Evolutionary conservation across 2,113 vertebrate genomes (phyloP).

Genomic region (Patagioenas fasciata): DNA sequence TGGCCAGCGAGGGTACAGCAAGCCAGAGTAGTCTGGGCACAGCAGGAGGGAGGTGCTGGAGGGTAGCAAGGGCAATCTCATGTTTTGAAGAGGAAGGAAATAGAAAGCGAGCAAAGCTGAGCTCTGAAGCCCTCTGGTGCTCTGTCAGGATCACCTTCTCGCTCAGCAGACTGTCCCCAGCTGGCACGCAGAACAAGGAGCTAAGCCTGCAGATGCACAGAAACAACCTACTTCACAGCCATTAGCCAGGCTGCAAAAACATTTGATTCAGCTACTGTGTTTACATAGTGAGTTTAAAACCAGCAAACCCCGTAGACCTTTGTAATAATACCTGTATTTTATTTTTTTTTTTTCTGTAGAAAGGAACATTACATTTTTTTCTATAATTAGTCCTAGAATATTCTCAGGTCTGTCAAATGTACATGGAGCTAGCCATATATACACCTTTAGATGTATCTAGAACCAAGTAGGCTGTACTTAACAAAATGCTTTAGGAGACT

Average conservation of each 20-base stretch:
- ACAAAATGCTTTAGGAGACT: not conserved
- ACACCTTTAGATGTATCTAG: not conserved
- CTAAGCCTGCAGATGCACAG: not conserved
- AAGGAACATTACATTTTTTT: not conserved
- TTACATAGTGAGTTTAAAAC: not conserved
- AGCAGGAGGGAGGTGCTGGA: not conserved
- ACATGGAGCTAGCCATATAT: not conserved
- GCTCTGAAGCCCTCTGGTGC: not conserved
- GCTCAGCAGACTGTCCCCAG: not conserved
- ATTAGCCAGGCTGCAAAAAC: not conserved
- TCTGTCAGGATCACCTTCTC: not conserved
- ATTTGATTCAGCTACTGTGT: not conserved
- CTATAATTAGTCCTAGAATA: not conserved
- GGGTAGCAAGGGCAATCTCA: not conserved
- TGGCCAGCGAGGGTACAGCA: rapidly evolving
- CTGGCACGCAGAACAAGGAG: not conserved
- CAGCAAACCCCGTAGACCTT: not conserved
- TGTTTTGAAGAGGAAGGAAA: not conserved
- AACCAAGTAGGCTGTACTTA: not conserved
- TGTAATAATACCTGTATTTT: not conserved
- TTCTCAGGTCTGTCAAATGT: not conserved
- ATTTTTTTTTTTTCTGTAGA: not conserved
- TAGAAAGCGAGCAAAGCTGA: not conserved
- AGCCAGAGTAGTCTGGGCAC: rapidly evolving
- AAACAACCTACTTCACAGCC: not conserved